These are phyloP conservation scores for Mus pahari DNA, from an alignment of 2,113 vertebrate genomes.

Conservation along the genomic window DNA sequence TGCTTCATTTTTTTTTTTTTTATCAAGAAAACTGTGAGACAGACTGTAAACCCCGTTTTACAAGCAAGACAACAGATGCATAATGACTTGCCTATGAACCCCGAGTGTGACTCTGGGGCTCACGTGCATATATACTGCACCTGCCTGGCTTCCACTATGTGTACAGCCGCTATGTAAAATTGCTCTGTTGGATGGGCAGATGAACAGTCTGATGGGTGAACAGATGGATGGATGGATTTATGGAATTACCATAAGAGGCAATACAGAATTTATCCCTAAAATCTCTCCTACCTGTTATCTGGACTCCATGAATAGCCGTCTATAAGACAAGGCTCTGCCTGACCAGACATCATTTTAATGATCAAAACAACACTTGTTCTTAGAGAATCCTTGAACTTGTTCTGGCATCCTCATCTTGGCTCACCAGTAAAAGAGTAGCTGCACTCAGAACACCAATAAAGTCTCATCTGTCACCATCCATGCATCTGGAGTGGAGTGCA, in stretches of 20 bases:
- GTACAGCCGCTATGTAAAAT: not conserved
- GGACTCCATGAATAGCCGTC: not conserved
- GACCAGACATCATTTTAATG: not conserved
- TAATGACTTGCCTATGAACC: slow-evolving; percentile 2
- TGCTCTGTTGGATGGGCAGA: not conserved
- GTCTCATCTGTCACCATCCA: not conserved
- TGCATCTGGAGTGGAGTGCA: not conserved
- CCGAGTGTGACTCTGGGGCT: not conserved
- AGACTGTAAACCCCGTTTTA: not conserved
- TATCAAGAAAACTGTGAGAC: not conserved
- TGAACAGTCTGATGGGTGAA: not conserved
- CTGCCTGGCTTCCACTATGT: not conserved
- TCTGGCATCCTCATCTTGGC: not conserved
- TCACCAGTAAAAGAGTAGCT: not conserved
- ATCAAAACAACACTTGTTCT: not conserved
- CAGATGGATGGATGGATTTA: not conserved
- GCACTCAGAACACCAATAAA: not conserved
- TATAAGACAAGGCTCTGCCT: not conserved
- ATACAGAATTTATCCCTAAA: not conserved
- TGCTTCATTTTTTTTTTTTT: slow-evolving; percentile 47
- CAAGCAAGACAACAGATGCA: not conserved
- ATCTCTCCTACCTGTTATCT: not conserved
- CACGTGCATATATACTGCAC: too few relatives aligned
- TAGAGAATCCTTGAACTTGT: not conserved
- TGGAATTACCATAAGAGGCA: not conserved